phyloP scores from a whole-genome alignment of 1,140 invertebrate species.

The Melipona quadrifasciata region DNA sequence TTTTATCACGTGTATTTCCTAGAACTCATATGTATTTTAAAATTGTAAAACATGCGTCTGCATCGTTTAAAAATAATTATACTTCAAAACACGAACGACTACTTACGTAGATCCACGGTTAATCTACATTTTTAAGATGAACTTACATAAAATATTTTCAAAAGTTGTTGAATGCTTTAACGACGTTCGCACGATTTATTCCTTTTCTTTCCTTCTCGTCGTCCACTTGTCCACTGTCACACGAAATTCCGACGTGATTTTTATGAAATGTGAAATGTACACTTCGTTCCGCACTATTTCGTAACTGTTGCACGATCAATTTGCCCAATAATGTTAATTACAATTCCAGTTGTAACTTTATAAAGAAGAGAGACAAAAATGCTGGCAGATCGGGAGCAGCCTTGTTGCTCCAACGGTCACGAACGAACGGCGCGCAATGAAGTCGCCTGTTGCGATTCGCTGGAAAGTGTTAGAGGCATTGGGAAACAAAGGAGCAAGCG shows the following conservation, averaged over 20 bases:
- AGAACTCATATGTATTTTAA: not conserved
- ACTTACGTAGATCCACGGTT: too few species aligned
- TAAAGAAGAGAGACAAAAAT: conserved; percentile 28
- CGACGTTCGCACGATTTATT: not conserved
- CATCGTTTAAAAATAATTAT: not conserved
- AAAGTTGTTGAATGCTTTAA: not conserved
- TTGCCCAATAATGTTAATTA: not conserved
- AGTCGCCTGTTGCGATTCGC: conserved; percentile 55
- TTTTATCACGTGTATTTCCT: not conserved
- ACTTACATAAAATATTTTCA: conserved; percentile 6
- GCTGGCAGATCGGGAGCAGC: not conserved
- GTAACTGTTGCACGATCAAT: not conserved
- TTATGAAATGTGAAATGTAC: not conserved
- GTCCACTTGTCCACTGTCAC: not conserved
- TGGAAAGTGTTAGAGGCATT: conserved; percentile 60
- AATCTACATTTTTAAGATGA: not conserved
- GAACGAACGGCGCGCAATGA: conserved; percentile 50
- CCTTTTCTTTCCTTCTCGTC: not conserved
- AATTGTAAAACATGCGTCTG: not conserved
- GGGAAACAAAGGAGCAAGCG: conserved; percentile 50
- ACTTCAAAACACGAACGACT: too few species aligned
- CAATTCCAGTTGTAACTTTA: not conserved
- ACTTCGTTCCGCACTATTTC: not conserved
- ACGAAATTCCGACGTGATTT: not conserved
- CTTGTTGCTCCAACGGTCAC: conserved; percentile 44